Percentiles rank a stretch among this genome's conserved stretches.
Conservation (phyloP, 2,797 vertebrate genomes). For the Rhinella marina region DNA sequence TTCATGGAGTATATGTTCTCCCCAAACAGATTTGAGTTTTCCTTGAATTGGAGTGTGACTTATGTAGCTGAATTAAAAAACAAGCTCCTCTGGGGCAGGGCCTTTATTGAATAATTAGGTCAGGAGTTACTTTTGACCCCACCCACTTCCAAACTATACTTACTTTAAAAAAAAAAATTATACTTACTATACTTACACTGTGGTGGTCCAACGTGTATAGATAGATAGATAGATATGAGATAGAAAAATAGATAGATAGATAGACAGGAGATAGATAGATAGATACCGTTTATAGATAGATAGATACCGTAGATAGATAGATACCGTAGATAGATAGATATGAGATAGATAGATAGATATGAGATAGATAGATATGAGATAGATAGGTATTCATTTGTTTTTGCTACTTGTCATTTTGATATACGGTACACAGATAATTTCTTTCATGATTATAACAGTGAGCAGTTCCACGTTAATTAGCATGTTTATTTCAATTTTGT, state of each 20-base stretch:
- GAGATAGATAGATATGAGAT: slow-evolving; percentile 2
- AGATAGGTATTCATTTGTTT: neutral
- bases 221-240: slow-evolving; percentile 1
- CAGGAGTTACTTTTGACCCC: neutral
- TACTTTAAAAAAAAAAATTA: too few species aligned
- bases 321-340: slow-evolving; percentile 3
- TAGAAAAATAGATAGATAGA: slow-evolving; percentile 3
- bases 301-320: neutral
- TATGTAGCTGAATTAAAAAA: neutral
- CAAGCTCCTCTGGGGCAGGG: neutral
- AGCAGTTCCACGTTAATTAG: too few species aligned
- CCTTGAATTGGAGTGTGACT: neutral
- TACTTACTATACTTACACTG: too few species aligned
- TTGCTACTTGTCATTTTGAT: too few species aligned
- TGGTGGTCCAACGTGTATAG: too few species aligned
- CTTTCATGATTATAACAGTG: too few species aligned
- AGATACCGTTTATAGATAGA: neutral
- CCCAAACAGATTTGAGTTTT: neutral
- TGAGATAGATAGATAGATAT: neutral
- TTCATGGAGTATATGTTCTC: neutral
- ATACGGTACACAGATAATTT: too few species aligned
- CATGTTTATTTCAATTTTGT: too few species aligned
- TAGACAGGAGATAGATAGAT: neutral
- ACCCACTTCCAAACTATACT: neutral
- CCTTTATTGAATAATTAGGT: neutral